These are phyloP conservation scores for Hypsibius dujardini DNA, from an alignment of 1,140 invertebrate genomes.

Conservation along the genomic window DNA sequence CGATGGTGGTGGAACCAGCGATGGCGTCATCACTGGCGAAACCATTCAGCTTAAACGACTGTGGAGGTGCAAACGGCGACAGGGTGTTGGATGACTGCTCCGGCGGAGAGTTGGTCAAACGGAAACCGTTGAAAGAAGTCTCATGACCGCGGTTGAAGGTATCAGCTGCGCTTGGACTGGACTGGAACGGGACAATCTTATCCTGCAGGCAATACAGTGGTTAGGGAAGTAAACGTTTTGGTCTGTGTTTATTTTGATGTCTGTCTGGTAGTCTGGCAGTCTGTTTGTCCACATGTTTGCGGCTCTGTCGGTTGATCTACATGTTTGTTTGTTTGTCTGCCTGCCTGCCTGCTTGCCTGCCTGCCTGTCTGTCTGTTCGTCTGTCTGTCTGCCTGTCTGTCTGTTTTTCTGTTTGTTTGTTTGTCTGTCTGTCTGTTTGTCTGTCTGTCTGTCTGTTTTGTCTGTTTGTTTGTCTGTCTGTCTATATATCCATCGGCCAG, in stretches of 20 bases:
- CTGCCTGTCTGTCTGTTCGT: too few species aligned
- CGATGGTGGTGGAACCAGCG: not conserved
- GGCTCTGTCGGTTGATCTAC: not conserved
- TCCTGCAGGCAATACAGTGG: too few species aligned
- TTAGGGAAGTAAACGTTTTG: too few species aligned
- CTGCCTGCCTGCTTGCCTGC: not conserved
- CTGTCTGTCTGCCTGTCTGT: too few species aligned
- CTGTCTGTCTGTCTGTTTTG: too few species aligned
- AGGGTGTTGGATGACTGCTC: not conserved
- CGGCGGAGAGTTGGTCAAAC: not conserved
- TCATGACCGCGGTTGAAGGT: not conserved
- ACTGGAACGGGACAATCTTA: not conserved
- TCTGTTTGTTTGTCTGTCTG: too few species aligned
- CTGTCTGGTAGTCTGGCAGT: not conserved
- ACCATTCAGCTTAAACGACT: not conserved
- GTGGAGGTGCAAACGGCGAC: not conserved
- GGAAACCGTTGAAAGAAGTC: not conserved
- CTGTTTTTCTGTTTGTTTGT: too few species aligned
- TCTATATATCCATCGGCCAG: too few species aligned
- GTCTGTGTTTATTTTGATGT: too few species aligned
- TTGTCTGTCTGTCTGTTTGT: too few species aligned
- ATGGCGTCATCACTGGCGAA: not conserved
- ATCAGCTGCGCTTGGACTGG: not conserved
- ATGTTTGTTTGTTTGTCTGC: not conserved
- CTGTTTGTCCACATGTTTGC: not conserved